phyloP scores from a whole-genome alignment of 2,888 invertebrate genomes.

The Mylabris sibirica region DNA sequence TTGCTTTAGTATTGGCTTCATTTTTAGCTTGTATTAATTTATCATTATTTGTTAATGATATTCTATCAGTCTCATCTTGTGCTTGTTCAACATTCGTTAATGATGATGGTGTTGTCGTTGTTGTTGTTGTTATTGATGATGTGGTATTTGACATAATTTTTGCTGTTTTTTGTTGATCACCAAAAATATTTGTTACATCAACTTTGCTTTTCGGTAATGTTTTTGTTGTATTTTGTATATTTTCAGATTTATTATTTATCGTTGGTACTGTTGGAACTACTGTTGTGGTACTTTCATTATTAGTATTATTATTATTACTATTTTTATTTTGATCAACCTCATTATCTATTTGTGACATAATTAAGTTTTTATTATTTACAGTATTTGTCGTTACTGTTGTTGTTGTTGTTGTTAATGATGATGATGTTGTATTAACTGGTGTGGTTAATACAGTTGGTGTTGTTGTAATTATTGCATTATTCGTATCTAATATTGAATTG shows the following conservation, averaged over 20 bases:
- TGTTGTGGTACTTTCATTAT: no score
- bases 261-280: conserved; percentile 43
- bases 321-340: conserved; percentile 11
- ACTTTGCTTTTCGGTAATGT: conserved; percentile 41
- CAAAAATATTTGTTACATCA: conserved; percentile 58
- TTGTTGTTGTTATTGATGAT: conserved; percentile 15
- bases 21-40: conserved; percentile 58
- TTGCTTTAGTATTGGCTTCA: conserved; percentile 56
- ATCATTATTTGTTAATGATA: conserved; percentile 49
- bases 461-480: conserved; percentile 24
- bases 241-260: conserved; percentile 24
- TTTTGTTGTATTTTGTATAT: conserved; percentile 40
- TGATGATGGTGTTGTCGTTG: conserved; percentile 17
- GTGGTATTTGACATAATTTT: conserved; percentile 27
- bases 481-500: conserved; percentile 35
- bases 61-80: conserved; percentile 56
- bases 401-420: conserved; percentile 3
- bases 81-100: conserved; percentile 12
- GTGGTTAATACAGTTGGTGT: conserved; percentile 33
- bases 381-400: conserved; percentile 14
- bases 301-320: conserved; percentile 27
- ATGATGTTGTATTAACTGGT: conserved; percentile 12
- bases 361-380: conserved; percentile 7
- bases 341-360: background rate
- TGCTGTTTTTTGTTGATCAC: conserved; percentile 52